Conservation (phyloP, 2,888 invertebrate genomes). For the Podabrus alpinus region DNA sequence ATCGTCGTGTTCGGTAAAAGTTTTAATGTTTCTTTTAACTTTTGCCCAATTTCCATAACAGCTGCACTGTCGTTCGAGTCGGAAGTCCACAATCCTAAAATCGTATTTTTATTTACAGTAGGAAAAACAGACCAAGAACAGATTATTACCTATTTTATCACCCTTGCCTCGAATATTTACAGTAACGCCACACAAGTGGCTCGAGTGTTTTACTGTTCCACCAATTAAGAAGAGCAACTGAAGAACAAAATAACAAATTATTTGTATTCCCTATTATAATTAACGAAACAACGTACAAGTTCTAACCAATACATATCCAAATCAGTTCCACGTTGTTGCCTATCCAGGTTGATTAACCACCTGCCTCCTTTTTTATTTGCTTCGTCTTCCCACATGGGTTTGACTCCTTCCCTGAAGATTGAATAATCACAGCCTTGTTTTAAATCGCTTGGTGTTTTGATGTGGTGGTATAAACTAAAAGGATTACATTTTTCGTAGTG, state of each 20-base stretch:
- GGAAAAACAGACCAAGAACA: background rate
- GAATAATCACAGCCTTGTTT: constrained; percentile 86
- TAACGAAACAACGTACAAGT: constrained; percentile 62
- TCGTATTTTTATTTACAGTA: background rate
- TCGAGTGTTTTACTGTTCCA: constrained; percentile 92
- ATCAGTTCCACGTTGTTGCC: constrained; percentile 74
- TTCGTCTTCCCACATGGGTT: constrained; percentile 96
- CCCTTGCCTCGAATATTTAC: constrained; percentile 90
- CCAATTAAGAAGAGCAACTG: constrained; percentile 88
- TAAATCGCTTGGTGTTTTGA: constrained; percentile 84
- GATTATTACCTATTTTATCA: constrained; percentile 82
- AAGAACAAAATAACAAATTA: constrained; percentile 30
- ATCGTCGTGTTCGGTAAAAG: constrained; percentile 68
- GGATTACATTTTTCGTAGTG: background rate
- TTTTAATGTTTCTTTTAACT: constrained; percentile 83
- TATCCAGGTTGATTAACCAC: constrained; percentile 87
- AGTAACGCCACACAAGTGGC: constrained; percentile 95
- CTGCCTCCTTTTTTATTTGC: constrained; percentile 91
- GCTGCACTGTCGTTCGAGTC: constrained; percentile 79
- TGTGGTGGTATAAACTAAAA: constrained; percentile 84
- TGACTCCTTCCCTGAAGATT: constrained; percentile 82
- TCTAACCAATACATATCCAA: constrained; percentile 88
- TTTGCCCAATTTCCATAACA: constrained; percentile 85
- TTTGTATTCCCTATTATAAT: background rate
- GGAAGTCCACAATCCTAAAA: constrained; percentile 82